These are phyloP conservation scores for Cygnus olor DNA, from an alignment of 2,797 vertebrate species.

Conservation along the genomic window DNA sequence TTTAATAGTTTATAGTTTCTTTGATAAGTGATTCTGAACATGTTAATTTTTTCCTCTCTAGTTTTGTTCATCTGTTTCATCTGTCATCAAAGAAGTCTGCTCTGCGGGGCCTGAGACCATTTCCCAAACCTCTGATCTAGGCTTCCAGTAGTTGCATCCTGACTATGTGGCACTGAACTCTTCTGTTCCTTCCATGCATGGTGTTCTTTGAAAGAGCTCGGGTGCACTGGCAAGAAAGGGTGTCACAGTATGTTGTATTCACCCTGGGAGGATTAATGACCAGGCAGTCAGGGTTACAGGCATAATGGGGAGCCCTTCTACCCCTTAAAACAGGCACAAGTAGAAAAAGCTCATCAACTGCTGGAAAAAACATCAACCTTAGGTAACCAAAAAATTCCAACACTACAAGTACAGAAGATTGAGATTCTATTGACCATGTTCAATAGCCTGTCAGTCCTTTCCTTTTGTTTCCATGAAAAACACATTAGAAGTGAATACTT, in stretches of 20 bases:
- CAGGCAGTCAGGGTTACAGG: fast-evolving
- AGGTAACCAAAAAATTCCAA: neutral
- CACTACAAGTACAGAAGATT: fast-evolving
- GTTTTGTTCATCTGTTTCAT: neutral
- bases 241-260: neutral
- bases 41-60: neutral
- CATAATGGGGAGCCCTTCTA: neutral
- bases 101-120: neutral
- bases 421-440: neutral
- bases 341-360: neutral
- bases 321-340: neutral
- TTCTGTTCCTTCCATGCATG: fast-evolving
- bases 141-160: neutral
- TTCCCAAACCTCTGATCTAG: neutral
- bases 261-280: fast-evolving
- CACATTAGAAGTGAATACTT: neutral
- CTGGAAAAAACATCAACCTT: neutral
- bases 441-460: neutral
- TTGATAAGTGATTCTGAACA: neutral
- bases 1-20: neutral
- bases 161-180: fast-evolving
- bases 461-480: neutral
- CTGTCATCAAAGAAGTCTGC: neutral
- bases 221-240: fast-evolving
- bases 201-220: neutral